Evolutionary conservation across 1,140 invertebrate species (phyloP), one percentile per base, ranked within the genome.

Genomic region (Tetranychus cinnabarinus): DNA sequence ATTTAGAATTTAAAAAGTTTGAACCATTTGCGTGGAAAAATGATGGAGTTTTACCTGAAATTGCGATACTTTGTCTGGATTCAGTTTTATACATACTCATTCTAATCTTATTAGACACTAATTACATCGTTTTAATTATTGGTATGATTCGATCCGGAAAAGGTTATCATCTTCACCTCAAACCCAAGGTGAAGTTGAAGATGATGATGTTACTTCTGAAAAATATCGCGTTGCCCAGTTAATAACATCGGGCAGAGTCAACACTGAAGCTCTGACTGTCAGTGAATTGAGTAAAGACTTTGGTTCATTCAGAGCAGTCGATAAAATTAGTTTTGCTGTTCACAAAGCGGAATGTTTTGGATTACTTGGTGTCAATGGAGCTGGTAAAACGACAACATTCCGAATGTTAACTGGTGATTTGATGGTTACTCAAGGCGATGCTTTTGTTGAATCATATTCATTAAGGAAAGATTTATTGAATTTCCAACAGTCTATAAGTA

Each of bases 401-500:
- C 67, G 67, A 59, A 71, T 72, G 69, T 54, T 72, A 31, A 70
- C 68, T 12, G 70, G 68, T 39, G 73, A 75, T 65, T 66, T 71
- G 39, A 59, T 65, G 8, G 64, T 70, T 6, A 66, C 67, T 15
- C 60, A 58, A 33, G 75, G 75, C 6, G 66, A 69, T 59, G 71
- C 71, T 2, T 65, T 50, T 47, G 65, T 66, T 15, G 42, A 50
- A 6, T 13, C 52, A n/a, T 42, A n/a, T 36, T 37, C 13, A 15
- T n/a, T 66, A 0, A 37, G 33, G 62, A 70, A 73, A 50, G 85
- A 87, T 75, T 73, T 87, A 58, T 69, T 74, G 2, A 8, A 63
- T 56, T 69, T 65, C 62, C 66, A 63, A 34, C 35, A 57, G 5
- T 56, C 70, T 50, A 71, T 79, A 63, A 76, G 77, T 79, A 78